A percentile compares a stretch with the other conserved stretches of the same genome.
Evolutionary conservation across 1,140 invertebrate genomes (phyloP).

Genomic region (Trypoxylus dichotomus): DNA sequence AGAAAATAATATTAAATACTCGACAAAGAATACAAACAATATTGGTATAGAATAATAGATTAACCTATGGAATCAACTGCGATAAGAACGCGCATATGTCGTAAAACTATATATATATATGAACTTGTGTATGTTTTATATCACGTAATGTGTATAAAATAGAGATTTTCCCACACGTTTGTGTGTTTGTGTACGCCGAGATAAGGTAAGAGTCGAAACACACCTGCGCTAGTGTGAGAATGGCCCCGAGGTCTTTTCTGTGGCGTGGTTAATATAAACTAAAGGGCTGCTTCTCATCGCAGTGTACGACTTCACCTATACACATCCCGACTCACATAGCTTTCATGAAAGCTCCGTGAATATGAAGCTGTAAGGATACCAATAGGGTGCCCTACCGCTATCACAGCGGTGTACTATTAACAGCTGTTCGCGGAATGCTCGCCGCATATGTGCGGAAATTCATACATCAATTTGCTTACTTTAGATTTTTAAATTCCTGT

Average conservation of each 20-base stretch:
- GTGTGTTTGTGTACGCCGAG: conserved; percentile 17
- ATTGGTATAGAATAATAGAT: neutral
- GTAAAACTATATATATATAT: conserved; percentile 24
- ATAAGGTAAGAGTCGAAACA: conserved; percentile 18
- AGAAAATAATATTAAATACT: neutral
- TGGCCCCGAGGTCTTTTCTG: conserved; percentile 14
- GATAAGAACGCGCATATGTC: conserved; percentile 10
- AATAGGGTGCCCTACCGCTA: neutral
- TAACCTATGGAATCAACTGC: neutral
- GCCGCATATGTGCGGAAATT: neutral
- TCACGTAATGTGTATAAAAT: conserved; percentile 23
- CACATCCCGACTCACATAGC: neutral
- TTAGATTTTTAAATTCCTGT: neutral
- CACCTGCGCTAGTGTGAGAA: conserved; percentile 24
- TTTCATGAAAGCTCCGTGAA: neutral
- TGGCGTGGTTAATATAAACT: conserved; percentile 8
- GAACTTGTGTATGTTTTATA: conserved; percentile 10
- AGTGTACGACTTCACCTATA: neutral
- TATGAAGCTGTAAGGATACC: neutral
- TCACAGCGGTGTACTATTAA: neutral
- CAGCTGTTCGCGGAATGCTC: conserved; percentile 16
- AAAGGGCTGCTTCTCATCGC: conserved; percentile 18
- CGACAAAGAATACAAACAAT: neutral
- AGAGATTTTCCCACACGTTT: conserved; percentile 16
- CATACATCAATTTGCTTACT: neutral